These are phyloP conservation scores for Pachliopta kotzebuea DNA, from an alignment of 2,888 invertebrate species.

Conservation along the genomic window DNA sequence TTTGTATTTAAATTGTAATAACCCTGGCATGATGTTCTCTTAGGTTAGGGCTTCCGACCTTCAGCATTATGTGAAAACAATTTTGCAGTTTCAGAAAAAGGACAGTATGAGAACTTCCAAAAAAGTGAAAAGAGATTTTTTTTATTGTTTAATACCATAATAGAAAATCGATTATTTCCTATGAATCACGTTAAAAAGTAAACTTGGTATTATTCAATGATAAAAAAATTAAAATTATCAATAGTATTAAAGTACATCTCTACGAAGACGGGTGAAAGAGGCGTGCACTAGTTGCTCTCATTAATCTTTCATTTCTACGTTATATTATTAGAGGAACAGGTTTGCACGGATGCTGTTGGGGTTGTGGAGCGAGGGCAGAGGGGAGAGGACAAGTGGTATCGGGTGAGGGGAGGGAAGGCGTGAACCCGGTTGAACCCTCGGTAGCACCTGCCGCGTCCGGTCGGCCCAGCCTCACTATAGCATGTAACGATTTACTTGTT, in stretches of 20 bases:
- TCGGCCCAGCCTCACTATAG: conserved; percentile 37
- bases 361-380: conserved; percentile 36
- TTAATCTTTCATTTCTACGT: conserved; percentile 80
- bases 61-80: too few species aligned
- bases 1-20: too few species aligned
- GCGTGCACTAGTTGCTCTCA: conserved; percentile 79
- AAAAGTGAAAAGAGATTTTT: too few species aligned
- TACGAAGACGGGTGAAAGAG: conserved; percentile 68
- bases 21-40: too few species aligned
- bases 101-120: too few species aligned
- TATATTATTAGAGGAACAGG: conserved; percentile 80
- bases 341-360: conserved; percentile 75
- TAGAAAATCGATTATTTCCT: too few species aligned
- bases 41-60: too few species aligned
- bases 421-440: conserved; percentile 77
- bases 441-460: conserved; percentile 79
- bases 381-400: not conserved
- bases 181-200: too few species aligned
- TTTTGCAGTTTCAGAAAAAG: too few species aligned
- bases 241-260: conserved; percentile 41
- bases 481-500: conserved; percentile 38
- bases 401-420: conserved; percentile 47
- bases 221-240: conserved; percentile 2
- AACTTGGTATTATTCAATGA: too few species aligned
- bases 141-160: too few species aligned